Evolutionary conservation across 2,888 invertebrate genomes (phyloP).

Genomic region (Yponomeuta malinellus): DNA sequence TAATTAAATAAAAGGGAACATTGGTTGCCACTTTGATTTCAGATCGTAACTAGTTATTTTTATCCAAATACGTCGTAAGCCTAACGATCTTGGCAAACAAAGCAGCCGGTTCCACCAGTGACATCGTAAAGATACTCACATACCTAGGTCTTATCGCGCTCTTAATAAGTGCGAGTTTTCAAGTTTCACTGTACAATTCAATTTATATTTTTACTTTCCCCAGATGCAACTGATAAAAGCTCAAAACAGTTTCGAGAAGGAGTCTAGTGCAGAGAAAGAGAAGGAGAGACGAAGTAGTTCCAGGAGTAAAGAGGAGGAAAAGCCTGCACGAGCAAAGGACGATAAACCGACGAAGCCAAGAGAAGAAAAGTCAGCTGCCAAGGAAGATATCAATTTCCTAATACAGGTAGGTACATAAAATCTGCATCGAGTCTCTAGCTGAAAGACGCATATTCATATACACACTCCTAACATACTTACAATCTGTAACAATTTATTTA

Average conservation of each 20-base stretch:
- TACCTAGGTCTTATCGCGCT: too few species aligned
- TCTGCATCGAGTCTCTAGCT: not conserved
- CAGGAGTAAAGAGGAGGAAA: constrained; percentile 63
- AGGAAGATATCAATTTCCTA: constrained; percentile 68
- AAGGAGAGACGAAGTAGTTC: constrained; percentile 61
- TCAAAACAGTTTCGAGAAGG: constrained; percentile 72
- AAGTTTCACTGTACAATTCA: too few species aligned
- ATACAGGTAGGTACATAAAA: constrained; percentile 53
- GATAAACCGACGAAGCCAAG: constrained; percentile 30
- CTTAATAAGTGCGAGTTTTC: not conserved
- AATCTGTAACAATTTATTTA: too few species aligned
- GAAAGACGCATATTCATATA: too few species aligned
- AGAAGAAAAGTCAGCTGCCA: constrained; percentile 49
- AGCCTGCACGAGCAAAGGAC: constrained; percentile 29
- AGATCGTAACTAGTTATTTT: not conserved
- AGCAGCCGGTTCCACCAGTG: not conserved
- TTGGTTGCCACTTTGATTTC: not conserved
- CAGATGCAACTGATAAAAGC: constrained; percentile 74
- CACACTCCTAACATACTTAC: too few species aligned
- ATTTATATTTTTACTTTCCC: constrained; percentile 26
- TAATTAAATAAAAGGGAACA: not conserved
- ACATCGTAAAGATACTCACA: not conserved
- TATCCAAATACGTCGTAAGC: not conserved
- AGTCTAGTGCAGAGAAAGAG: constrained; percentile 36
- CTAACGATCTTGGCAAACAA: not conserved